Percentiles rank a stretch among this genome's conserved stretches.
Evolutionary conservation across 2,113 vertebrate species (phyloP).

Genomic region (Typhlomys cinereus): DNA sequence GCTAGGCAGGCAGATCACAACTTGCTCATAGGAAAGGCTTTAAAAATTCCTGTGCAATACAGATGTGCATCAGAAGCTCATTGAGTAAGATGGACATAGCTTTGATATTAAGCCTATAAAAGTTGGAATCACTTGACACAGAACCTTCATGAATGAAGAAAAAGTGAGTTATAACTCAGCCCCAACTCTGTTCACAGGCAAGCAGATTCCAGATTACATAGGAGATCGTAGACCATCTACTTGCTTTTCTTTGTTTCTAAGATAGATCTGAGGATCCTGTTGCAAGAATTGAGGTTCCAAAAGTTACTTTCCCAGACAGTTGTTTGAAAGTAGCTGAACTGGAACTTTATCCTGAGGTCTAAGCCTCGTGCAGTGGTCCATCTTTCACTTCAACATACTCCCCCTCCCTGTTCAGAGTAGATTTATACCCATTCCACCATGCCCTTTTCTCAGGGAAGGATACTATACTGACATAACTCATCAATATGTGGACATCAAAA

Average conservation of each 20-base stretch:
- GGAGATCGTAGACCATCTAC: neutral
- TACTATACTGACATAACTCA: neutral
- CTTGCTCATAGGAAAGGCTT: slow-evolving; percentile 58
- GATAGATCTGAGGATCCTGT: neutral
- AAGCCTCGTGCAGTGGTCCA: neutral
- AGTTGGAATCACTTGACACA: slow-evolving; percentile 34
- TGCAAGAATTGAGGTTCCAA: neutral
- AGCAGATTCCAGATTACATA: neutral
- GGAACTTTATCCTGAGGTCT: neutral
- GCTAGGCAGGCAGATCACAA: slow-evolving; percentile 51
- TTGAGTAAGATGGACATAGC: slow-evolving; percentile 53
- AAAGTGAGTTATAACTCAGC: neutral
- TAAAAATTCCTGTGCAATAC: slow-evolving; percentile 57
- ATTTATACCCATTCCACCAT: neutral
- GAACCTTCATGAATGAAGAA: neutral
- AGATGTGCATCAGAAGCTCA: slow-evolving; percentile 36
- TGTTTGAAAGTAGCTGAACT: neutral
- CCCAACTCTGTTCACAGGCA: neutral
- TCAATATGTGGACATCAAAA: fast-evolving
- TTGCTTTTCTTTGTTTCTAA: neutral
- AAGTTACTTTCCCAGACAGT: neutral
- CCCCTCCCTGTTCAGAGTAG: neutral
- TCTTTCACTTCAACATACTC: neutral
- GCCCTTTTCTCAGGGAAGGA: neutral
- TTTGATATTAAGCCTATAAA: slow-evolving; percentile 50